Conservation (phyloP, 2,113 vertebrate genomes). For the Nymphicus hollandicus region DNA sequence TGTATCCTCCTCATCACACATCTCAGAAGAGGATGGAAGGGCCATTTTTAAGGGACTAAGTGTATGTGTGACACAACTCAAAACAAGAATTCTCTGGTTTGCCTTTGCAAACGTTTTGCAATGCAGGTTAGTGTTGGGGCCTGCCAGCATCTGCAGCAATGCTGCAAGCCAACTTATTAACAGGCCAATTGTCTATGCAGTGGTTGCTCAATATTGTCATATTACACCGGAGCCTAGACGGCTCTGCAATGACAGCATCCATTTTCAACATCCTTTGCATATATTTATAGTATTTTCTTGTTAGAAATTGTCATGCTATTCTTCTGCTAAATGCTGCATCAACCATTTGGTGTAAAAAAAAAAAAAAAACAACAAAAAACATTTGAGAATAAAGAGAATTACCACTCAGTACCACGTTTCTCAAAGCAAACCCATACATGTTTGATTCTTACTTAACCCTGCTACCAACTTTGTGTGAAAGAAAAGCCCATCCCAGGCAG, state of each 20-base stretch:
- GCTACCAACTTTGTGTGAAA: not conserved
- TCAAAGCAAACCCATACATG: not conserved
- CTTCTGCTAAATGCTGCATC: not conserved
- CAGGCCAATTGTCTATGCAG: not conserved
- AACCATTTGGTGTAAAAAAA: not conserved
- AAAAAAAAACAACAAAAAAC: not conserved
- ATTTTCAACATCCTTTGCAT: not conserved
- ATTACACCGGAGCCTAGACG: not conserved
- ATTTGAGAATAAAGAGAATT: not conserved
- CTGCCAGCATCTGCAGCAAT: not conserved
- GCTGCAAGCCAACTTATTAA: not conserved
- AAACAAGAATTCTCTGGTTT: not conserved
- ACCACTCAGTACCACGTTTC: not conserved
- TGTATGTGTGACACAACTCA: not conserved
- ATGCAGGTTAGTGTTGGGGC: not conserved
- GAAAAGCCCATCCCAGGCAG: not conserved
- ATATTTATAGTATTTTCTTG: not conserved
- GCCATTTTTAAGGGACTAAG: not conserved
- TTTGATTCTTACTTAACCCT: not conserved
- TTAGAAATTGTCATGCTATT: not conserved
- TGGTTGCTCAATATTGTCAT: not conserved
- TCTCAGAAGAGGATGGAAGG: not conserved
- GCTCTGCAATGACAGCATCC: not conserved
- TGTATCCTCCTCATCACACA: not conserved
- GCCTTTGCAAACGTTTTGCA: not conserved